These are phyloP conservation scores for Stegostoma tigrinum DNA, from an alignment of 2,113 vertebrate species.

Conservation along the genomic window DNA sequence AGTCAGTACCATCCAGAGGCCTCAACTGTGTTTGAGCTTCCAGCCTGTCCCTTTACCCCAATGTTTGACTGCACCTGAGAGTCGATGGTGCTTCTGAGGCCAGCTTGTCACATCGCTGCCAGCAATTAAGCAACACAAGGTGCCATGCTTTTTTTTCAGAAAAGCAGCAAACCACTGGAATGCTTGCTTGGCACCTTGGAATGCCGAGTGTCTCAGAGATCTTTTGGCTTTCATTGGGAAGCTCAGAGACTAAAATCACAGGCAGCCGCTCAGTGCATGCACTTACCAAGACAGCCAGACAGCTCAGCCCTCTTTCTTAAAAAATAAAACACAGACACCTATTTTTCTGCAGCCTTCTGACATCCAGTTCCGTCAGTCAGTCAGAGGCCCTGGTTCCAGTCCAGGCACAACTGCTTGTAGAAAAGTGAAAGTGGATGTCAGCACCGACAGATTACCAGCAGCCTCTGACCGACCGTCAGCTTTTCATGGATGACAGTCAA, in stretches of 20 bases:
- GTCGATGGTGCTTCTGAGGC: not conserved
- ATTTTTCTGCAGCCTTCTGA: not conserved
- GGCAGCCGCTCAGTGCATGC: not conserved
- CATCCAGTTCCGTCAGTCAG: not conserved
- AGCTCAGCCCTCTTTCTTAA: not conserved
- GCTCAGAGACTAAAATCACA: not conserved
- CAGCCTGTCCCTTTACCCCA: not conserved
- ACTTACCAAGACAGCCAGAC: not conserved
- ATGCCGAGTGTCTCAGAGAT: not conserved
- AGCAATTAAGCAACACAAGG: not conserved
- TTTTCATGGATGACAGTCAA: not conserved
- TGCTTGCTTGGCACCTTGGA: not conserved
- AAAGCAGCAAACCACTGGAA: constrained; percentile 2
- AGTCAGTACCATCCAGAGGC: not conserved
- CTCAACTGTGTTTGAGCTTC: not conserved
- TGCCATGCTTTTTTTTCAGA: not conserved
- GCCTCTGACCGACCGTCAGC: too few relatives aligned
- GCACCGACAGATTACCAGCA: not conserved
- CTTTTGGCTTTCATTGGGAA: constrained; percentile 6
- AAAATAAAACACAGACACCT: not conserved
- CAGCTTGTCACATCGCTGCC: not conserved
- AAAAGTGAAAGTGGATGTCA: constrained; percentile 18
- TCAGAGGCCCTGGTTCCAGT: not conserved
- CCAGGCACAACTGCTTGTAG: not conserved
- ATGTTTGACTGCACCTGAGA: not conserved